Conservation (phyloP, 2,888 invertebrate genomes). For the Mellilla xanthometata region DNA sequence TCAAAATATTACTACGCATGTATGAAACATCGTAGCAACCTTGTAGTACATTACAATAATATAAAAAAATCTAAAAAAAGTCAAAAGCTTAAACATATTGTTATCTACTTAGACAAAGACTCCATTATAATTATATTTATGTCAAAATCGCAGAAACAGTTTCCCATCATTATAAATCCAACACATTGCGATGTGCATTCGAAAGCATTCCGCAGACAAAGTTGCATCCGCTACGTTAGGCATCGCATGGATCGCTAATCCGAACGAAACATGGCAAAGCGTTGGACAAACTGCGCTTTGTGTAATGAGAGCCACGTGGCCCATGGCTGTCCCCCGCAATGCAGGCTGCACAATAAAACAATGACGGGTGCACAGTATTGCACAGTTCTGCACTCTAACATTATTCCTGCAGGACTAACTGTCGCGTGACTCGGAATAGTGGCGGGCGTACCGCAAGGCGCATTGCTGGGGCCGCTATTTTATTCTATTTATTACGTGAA, state of each 20-base stretch:
- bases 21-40: too few species aligned
- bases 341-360: conserved; percentile 81
- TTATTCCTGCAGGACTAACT: conserved; percentile 74
- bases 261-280: conserved; percentile 75
- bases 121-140: too few species aligned
- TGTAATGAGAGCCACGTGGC: conserved; percentile 82
- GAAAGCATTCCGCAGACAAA: conserved; percentile 47
- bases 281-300: conserved; percentile 78
- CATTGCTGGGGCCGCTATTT: conserved; percentile 52
- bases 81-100: too few species aligned
- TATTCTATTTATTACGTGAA: conserved; percentile 53
- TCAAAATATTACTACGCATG: too few species aligned
- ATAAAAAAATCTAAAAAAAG: too few species aligned
- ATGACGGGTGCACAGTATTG: conserved; percentile 61
- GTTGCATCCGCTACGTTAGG: conserved; percentile 68
- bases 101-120: too few species aligned
- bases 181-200: conserved; percentile 11
- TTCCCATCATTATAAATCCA: conserved; percentile 5
- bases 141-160: too few species aligned
- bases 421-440: conserved; percentile 73
- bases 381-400: conserved; percentile 70
- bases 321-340: conserved; percentile 80
- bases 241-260: conserved; percentile 70
- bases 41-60: too few species aligned
- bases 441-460: conserved; percentile 61